phyloP scores from a whole-genome alignment of 2,888 invertebrate genomes.

The Melinaea menophilus region DNA sequence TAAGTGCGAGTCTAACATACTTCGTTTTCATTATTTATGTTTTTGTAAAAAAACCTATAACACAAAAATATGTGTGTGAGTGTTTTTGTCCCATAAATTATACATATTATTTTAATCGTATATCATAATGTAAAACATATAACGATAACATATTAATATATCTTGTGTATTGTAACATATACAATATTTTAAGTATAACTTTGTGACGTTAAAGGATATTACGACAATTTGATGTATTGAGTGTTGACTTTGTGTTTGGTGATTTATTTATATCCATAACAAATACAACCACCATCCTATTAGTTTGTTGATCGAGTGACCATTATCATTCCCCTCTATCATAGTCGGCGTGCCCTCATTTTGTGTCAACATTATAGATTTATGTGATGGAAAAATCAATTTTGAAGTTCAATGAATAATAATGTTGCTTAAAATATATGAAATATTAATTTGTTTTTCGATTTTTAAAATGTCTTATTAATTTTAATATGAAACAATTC shows the following conservation, averaged over 20 bases:
- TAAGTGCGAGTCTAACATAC: no score
- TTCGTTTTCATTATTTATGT: no score
- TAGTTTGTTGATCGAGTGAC: constrained; percentile 4
- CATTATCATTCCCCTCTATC: constrained; percentile 3
- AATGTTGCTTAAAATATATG: constrained; percentile 1
- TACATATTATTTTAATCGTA: no score
- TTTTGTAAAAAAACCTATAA: no score
- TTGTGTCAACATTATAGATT: constrained; percentile 26
- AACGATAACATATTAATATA: no score
- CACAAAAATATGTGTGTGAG: no score
- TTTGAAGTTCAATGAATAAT: constrained; percentile 21
- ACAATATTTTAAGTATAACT: no score
- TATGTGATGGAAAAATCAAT: constrained; percentile 21
- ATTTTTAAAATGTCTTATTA: background rate
- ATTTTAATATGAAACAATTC: no score
- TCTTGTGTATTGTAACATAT: no score
- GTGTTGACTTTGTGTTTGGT: background rate
- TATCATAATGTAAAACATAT: no score
- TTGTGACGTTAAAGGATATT: no score
- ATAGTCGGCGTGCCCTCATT: constrained; percentile 32
- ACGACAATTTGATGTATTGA: background rate
- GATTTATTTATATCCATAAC: background rate
- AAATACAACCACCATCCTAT: background rate
- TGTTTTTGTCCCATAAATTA: no score
- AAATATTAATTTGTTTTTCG: background rate